These are phyloP conservation scores for Ypsolopha scabrella DNA, from an alignment of 2,888 invertebrate genomes.

Conservation along the genomic window DNA sequence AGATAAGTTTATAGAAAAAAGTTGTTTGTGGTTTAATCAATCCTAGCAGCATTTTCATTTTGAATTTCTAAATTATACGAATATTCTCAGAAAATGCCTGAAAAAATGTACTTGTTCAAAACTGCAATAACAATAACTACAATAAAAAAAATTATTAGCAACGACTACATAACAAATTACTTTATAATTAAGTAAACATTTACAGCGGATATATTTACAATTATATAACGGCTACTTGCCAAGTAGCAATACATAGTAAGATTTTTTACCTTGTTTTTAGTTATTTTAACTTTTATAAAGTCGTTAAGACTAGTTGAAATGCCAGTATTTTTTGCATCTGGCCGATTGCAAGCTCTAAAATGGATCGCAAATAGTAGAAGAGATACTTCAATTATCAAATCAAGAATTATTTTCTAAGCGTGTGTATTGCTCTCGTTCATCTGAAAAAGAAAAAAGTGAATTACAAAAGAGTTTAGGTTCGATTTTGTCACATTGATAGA, in stretches of 20 bases:
- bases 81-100: too few relatives aligned
- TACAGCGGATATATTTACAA: constrained; percentile 13
- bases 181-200: constrained; percentile 15
- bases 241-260: neutral
- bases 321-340: neutral
- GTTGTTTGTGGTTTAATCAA: too few relatives aligned
- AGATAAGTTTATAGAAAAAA: too few relatives aligned
- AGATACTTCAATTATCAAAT: neutral
- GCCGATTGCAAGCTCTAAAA: neutral
- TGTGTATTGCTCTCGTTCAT: neutral
- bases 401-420: neutral
- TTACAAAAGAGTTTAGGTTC: neutral
- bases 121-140: too few relatives aligned
- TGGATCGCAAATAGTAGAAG: neutral
- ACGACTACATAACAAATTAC: constrained; percentile 11
- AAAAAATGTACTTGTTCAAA: too few relatives aligned
- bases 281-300: too few relatives aligned
- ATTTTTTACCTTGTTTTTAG: too few relatives aligned
- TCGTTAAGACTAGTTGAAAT: neutral
- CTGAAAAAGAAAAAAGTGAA: neutral
- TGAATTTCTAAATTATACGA: too few relatives aligned
- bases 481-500: too few relatives aligned
- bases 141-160: too few relatives aligned
- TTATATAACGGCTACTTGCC: neutral
- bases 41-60: too few relatives aligned